Conservation (phyloP, 2,797 vertebrate genomes). For the Synanceia verrucosa region DNA sequence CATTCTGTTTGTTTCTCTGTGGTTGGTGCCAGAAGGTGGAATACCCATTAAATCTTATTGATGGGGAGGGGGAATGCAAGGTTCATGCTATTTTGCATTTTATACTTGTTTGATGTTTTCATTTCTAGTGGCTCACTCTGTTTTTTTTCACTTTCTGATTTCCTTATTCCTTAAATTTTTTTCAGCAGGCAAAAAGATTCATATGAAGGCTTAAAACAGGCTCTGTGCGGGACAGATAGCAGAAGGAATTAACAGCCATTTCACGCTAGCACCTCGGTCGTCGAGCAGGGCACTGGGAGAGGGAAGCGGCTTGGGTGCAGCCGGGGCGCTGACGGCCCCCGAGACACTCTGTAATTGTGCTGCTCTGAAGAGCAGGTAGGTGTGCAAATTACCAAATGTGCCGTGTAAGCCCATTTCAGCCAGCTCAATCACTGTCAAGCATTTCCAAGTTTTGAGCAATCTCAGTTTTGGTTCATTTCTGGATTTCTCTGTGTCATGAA, state of each 20-base stretch:
- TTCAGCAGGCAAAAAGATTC: conserved; percentile 57
- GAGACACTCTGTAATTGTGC: conserved; percentile 83
- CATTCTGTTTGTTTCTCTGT: conserved; percentile 50
- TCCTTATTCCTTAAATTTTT: conserved; percentile 59
- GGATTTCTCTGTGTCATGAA: conserved; percentile 62
- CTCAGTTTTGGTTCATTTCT: conserved; percentile 69
- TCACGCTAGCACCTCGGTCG: conserved; percentile 76
- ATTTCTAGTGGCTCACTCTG: conserved; percentile 51
- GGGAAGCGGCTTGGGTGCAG: conserved; percentile 63
- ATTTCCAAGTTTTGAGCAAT: conserved; percentile 75
- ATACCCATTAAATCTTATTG: conserved; percentile 76
- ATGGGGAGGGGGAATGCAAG: conserved; percentile 61
- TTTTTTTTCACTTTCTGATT: conserved; percentile 43
- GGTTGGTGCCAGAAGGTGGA: conserved; percentile 59
- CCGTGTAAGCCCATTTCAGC: conserved; percentile 82
- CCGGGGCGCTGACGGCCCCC: conserved; percentile 61
- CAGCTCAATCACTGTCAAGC: conserved; percentile 80
- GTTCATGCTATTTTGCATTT: conserved; percentile 77
- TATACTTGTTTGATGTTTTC: conserved; percentile 79
- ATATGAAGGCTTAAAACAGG: conserved; percentile 79
- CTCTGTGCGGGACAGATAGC: conserved; percentile 83
- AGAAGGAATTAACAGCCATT: conserved; percentile 84
- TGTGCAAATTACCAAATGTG: conserved; percentile 88
- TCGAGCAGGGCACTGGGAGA: conserved; percentile 66
- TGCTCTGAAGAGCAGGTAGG: conserved; percentile 85